Evolutionary conservation across 2,888 invertebrate species (phyloP).

Genomic region (Drosophila birchii): DNA sequence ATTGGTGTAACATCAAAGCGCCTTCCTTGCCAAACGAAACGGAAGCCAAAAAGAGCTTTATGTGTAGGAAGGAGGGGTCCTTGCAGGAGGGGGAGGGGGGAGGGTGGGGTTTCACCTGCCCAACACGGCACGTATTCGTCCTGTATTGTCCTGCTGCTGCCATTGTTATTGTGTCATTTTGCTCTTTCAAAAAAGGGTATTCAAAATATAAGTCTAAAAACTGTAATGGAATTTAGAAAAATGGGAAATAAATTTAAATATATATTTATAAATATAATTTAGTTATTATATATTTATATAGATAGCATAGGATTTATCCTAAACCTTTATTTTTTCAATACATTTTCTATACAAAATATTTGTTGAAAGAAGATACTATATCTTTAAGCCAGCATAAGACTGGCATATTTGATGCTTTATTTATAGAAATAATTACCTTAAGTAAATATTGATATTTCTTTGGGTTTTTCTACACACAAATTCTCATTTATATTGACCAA

Average conservation of each 20-base stretch:
- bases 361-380: no score
- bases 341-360: neutral
- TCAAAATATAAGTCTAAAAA: neutral
- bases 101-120: neutral
- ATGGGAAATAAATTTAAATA: neutral
- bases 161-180: neutral
- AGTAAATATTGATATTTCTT: neutral
- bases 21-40: constrained; percentile 38
- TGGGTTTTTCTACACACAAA: neutral
- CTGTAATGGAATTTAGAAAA: neutral
- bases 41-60: constrained; percentile 14
- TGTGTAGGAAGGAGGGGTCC: no score
- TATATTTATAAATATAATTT: no score
- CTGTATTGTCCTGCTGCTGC: constrained; percentile 8
- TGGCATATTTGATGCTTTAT: no score
- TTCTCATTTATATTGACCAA: neutral
- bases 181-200: constrained; percentile 2
- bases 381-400: neutral
- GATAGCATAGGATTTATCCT: neutral
- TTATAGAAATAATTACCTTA: fast-evolving
- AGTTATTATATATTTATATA: neutral
- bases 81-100: neutral
- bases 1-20: constrained; percentile 75
- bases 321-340: neutral
- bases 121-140: constrained; percentile 48